Conservation (phyloP, 2,797 vertebrate genomes). For the Peromyscus aztecus region DNA sequence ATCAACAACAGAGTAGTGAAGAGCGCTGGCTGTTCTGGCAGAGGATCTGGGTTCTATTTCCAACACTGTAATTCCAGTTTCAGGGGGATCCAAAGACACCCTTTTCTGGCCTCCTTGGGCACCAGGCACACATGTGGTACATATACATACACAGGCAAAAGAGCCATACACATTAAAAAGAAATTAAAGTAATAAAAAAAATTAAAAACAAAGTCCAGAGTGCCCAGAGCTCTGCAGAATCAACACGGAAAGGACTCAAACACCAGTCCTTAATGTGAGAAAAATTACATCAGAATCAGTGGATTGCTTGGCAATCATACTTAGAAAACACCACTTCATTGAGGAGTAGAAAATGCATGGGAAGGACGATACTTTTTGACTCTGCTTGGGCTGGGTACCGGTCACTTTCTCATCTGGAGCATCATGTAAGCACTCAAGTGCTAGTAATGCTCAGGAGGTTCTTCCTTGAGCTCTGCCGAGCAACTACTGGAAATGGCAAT, state of each 20-base stretch:
- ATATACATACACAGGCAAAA: background rate
- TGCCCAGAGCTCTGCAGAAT: background rate
- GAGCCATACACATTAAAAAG: background rate
- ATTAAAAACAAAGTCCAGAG: background rate
- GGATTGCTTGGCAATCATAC: conserved; percentile 41
- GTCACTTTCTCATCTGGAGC: background rate
- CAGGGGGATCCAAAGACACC: no score
- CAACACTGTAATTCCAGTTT: background rate
- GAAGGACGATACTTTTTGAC: background rate
- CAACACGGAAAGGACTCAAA: conserved; percentile 21
- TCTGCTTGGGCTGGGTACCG: background rate
- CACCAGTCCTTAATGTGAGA: background rate
- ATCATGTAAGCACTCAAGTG: conserved; percentile 9
- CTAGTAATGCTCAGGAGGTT: background rate
- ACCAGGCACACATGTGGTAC: background rate
- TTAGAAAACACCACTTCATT: conserved; percentile 17
- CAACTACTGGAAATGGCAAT: background rate
- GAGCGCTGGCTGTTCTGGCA: background rate
- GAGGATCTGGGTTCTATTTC: background rate
- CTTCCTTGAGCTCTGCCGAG: background rate
- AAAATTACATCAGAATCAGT: background rate
- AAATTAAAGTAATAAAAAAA: background rate
- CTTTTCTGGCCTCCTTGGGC: background rate
- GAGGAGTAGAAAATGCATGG: conserved; percentile 27
- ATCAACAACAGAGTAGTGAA: background rate